phyloP scores from a whole-genome alignment of 2,888 invertebrate genomes.

The Campopleginae sp. region DNA sequence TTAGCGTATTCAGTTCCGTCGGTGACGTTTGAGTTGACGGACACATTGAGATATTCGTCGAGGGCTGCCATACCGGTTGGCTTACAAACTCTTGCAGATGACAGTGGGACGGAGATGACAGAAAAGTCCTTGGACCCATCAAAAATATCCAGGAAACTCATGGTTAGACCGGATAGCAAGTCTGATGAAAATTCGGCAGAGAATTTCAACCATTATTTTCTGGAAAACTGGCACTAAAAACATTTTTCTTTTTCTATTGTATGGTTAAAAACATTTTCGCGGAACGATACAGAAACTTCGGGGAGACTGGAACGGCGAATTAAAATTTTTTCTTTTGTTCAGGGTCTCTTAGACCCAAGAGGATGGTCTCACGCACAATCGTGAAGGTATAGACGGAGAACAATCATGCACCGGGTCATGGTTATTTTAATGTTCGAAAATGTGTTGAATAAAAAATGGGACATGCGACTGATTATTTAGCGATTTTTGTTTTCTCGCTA shows the following conservation, averaged over 20 bases:
- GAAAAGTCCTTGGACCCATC: constrained; percentile 57
- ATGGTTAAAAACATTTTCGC: background rate
- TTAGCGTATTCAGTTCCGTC: constrained; percentile 77
- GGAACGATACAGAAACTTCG: background rate
- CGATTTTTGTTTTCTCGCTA: background rate
- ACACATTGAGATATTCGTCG: constrained; percentile 47
- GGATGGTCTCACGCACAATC: background rate
- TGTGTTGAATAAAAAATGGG: background rate
- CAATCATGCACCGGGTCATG: background rate
- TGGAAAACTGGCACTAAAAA: too few species aligned
- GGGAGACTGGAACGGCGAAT: background rate
- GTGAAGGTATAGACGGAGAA: background rate
- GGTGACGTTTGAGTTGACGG: constrained; percentile 8
- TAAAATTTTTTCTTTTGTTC: background rate
- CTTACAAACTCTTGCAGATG: constrained; percentile 21
- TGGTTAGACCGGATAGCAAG: constrained; percentile 30
- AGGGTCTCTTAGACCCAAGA: background rate
- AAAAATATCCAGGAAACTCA: constrained; percentile 72
- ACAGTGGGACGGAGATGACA: constrained; percentile 36
- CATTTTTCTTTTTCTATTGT: background rate
- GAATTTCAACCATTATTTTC: too few species aligned
- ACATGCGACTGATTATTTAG: background rate
- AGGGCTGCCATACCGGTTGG: constrained; percentile 33
- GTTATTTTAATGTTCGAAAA: background rate
- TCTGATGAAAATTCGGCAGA: background rate